A percentile compares a stretch with the other conserved stretches of the same genome.
phyloP scores from a whole-genome alignment of 1,140 invertebrate genomes.

The Gryllus bimaculatus region DNA sequence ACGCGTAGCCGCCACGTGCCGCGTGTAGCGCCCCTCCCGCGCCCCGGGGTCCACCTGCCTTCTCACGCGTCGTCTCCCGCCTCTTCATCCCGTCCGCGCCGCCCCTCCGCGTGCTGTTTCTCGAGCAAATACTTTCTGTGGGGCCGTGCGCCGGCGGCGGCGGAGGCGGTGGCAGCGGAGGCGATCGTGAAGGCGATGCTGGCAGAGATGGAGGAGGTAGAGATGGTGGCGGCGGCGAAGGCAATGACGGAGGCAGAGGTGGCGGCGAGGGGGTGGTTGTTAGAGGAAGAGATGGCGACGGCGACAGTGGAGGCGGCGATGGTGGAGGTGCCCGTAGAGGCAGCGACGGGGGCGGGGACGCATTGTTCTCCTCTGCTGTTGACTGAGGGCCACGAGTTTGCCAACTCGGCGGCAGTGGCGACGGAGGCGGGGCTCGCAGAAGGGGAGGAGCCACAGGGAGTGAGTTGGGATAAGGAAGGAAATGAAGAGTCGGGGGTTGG shows the following conservation, averaged over 20 bases:
- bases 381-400: not conserved
- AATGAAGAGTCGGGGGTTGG: too few species aligned
- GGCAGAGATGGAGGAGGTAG: not conserved
- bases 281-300: not conserved
- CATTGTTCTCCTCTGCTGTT: not conserved
- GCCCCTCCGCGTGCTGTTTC: not conserved
- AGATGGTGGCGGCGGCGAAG: not conserved
- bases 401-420: not conserved
- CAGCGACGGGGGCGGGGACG: too few species aligned
- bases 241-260: too few species aligned
- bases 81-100: not conserved
- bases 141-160: too few species aligned
- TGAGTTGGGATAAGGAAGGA: too few species aligned
- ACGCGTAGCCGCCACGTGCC: too few species aligned
- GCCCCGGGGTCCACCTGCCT: not conserved
- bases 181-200: not conserved
- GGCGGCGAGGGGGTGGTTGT: too few species aligned
- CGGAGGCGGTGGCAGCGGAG: not conserved
- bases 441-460: too few species aligned
- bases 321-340: too few species aligned
- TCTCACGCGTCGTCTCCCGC: not conserved
- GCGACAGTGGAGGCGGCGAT: too few species aligned
- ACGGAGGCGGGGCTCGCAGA: not conserved
- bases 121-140: not conserved
- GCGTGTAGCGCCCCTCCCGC: too few species aligned